Evolutionary conservation across 2,113 vertebrate species (phyloP).

Genomic region (Pteronura brasiliensis): DNA sequence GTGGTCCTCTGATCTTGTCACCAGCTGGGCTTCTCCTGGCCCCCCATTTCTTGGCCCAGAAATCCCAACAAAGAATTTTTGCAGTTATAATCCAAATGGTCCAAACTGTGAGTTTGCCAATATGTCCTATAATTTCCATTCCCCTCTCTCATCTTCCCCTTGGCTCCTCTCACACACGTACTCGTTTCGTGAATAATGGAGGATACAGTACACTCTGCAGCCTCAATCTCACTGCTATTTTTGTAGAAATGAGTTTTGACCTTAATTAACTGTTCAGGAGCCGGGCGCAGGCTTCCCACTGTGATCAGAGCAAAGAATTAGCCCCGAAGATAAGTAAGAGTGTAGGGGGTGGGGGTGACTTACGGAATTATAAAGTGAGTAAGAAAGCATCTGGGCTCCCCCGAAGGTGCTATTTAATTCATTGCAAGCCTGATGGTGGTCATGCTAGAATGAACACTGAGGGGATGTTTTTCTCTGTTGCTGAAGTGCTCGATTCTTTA

Average conservation of each 20-base stretch:
- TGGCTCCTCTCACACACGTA: neutral
- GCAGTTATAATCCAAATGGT: neutral
- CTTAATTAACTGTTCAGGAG: slow-evolving; percentile 58
- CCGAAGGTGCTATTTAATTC: neutral
- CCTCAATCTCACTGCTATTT: neutral
- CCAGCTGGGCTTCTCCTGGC: neutral
- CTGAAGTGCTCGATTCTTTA: neutral
- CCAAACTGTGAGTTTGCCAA: neutral
- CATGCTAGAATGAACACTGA: neutral
- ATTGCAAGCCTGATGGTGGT: neutral
- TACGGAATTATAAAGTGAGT: neutral
- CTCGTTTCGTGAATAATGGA: neutral
- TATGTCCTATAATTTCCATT: neutral
- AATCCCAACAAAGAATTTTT: neutral
- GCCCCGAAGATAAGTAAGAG: neutral
- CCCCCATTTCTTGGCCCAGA: neutral
- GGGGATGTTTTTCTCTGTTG: neutral
- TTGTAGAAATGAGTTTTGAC: slow-evolving; percentile 52
- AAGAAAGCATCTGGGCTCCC: neutral
- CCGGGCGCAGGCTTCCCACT: neutral
- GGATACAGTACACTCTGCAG: too few relatives aligned
- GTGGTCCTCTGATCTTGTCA: neutral
- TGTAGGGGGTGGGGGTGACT: neutral
- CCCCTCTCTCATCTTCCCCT: neutral
- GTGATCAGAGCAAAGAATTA: slow-evolving; percentile 37